Conservation (phyloP, 2,113 vertebrate species). For the Callaeas wilsoni region DNA sequence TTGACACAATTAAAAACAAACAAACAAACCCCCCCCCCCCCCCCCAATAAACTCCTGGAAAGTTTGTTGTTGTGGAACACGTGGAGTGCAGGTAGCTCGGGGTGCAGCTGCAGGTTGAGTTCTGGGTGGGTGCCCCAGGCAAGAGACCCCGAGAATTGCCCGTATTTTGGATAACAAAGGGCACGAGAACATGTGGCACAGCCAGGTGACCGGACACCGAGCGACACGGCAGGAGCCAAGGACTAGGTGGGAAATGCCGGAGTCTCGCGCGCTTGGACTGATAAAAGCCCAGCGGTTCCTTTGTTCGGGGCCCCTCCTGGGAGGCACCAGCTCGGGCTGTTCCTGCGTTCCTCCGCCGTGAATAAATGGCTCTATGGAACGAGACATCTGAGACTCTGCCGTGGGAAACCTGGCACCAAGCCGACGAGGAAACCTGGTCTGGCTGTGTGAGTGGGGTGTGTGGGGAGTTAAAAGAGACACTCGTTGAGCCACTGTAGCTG, state of each 20-base stretch:
- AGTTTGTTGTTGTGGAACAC: background rate
- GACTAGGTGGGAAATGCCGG: background rate
- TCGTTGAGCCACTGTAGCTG: fast-evolving
- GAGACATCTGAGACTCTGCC: background rate
- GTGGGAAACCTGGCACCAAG: fast-evolving
- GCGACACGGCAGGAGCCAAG: fast-evolving
- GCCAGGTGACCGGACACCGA: too few relatives aligned
- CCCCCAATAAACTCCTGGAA: background rate
- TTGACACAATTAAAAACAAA: background rate
- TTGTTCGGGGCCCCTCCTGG: fast-evolving
- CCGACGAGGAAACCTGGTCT: background rate
- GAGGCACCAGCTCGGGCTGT: fast-evolving
- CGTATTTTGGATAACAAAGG: background rate
- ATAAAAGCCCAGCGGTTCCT: background rate
- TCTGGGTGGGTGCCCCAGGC: background rate
- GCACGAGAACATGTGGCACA: fast-evolving
- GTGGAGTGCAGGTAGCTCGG: background rate
- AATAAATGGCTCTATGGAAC: background rate
- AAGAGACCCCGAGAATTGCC: fast-evolving
- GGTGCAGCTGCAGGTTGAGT: background rate
- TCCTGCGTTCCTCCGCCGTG: fast-evolving
- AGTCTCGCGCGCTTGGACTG: fast-evolving
- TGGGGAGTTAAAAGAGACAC: background rate
- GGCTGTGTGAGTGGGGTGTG: background rate
- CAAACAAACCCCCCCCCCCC: background rate